Evolutionary conservation across 2,888 invertebrate genomes (phyloP).

Genomic region (Perdita meconis): DNA sequence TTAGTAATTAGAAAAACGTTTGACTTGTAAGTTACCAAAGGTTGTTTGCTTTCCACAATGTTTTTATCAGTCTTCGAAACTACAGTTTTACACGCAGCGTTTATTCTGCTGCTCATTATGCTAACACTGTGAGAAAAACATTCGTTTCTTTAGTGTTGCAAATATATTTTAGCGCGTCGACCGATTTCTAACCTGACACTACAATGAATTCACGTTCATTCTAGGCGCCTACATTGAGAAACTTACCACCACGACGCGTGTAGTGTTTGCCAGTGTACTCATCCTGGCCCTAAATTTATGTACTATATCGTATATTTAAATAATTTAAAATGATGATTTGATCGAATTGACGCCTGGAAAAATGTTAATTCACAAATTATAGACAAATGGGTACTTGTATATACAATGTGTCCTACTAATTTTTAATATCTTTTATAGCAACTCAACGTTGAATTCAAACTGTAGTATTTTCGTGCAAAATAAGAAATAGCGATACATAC

Average conservation of each 20-base stretch:
- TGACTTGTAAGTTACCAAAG: conserved; percentile 54
- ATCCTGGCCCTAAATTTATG: conserved; percentile 20
- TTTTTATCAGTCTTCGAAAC: conserved; percentile 56
- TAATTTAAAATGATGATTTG: conserved; percentile 44
- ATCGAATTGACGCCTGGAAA: not conserved
- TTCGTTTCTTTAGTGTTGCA: conserved; percentile 1
- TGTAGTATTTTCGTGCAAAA: too few species aligned
- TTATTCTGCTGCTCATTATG: conserved; percentile 70
- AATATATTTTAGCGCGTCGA: not conserved
- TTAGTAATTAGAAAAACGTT: not conserved
- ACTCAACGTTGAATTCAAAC: not conserved
- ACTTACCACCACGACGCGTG: conserved; percentile 41
- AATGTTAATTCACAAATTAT: not conserved
- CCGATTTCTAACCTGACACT: conserved; percentile 29
- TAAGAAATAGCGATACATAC: too few species aligned
- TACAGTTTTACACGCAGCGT: conserved; percentile 58
- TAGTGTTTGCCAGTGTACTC: conserved; percentile 39
- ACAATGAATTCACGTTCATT: conserved; percentile 6
- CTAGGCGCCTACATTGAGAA: not conserved
- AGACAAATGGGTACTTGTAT: not conserved
- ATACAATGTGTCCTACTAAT: not conserved
- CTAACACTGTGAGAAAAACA: conserved; percentile 45
- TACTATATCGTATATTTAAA: conserved; percentile 19
- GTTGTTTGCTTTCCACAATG: conserved; percentile 58
- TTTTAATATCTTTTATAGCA: conserved; percentile 14